Percentiles rank a stretch among this genome's conserved stretches.
Conservation (phyloP, 1,140 invertebrate genomes). For the Leucophenga varia region DNA sequence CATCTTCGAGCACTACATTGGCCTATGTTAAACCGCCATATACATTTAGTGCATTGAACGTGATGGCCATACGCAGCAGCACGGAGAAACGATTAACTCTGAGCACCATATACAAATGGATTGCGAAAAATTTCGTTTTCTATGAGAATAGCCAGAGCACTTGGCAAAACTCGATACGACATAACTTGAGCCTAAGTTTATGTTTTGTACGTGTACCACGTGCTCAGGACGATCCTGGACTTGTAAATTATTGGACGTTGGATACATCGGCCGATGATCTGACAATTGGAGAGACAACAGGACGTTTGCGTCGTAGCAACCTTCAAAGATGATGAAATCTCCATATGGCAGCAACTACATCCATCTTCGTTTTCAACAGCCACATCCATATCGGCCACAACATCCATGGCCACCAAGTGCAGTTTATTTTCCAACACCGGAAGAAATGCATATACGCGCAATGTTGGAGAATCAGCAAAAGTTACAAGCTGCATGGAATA, state of each 20-base stretch:
- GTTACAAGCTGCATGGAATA: no score
- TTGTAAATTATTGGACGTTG: conserved; percentile 47
- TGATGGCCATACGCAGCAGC: conserved; percentile 94
- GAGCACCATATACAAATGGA: conserved; percentile 85
- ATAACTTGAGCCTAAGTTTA: conserved; percentile 70
- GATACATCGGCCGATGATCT: conserved; percentile 44
- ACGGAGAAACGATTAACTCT: conserved; percentile 80
- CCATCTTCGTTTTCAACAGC: no score
- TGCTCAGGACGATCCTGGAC: conserved; percentile 39
- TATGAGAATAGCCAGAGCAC: conserved; percentile 92
- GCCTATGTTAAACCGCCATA: conserved; percentile 75
- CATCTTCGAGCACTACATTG: no score
- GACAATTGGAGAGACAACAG: conserved; percentile 43
- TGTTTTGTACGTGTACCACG: conserved; percentile 42
- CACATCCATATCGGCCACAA: not conserved
- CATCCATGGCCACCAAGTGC: conserved; percentile 2
- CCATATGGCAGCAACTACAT: no score
- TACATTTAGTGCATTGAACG: conserved; percentile 94
- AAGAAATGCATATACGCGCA: conserved; percentile 6
- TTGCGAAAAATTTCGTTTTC: conserved; percentile 81
- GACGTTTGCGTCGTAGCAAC: conserved; percentile 32
- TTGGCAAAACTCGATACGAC: conserved; percentile 97
- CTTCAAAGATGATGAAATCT: conserved; percentile 6
- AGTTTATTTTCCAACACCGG: conserved; percentile 14
- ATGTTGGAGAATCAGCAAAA: conserved; percentile 2